Percentiles rank a stretch among this genome's conserved stretches.
phyloP scores from a whole-genome alignment of 1,140 invertebrate species.

The Macrotrachela quadricornifera region DNA sequence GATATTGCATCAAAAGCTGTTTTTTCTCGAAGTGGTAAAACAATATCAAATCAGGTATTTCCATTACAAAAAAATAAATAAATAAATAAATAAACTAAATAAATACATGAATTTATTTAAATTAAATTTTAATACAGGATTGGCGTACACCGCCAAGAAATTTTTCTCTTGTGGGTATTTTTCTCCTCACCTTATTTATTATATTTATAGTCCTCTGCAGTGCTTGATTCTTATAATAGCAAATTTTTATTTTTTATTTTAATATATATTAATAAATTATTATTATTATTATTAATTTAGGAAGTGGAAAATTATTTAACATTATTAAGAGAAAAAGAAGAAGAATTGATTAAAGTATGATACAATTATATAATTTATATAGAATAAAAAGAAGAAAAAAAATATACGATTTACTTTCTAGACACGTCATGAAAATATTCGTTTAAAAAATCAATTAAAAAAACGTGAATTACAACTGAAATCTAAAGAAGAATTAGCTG shows the following conservation, averaged over 20 bases:
- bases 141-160: neutral
- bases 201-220: neutral
- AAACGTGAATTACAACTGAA: constrained; percentile 27
- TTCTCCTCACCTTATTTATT: neutral
- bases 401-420: no score
- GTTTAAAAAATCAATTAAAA: constrained; percentile 28
- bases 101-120: no score
- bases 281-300: constrained; percentile 12
- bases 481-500: constrained; percentile 29
- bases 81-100: neutral
- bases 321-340: constrained; percentile 20
- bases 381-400: no score
- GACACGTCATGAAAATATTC: constrained; percentile 25
- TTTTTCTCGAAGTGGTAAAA: constrained; percentile 22
- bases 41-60: constrained; percentile 22
- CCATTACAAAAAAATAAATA: neutral
- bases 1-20: constrained; percentile 21
- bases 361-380: no score
- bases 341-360: constrained; percentile 21
- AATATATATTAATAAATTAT: constrained; percentile 2
- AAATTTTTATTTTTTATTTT: neutral
- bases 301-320: constrained; percentile 23
- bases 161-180: neutral
- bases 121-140: neutral
- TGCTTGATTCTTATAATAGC: neutral